A percentile compares a stretch with the other conserved stretches of the same genome.
phyloP scores from a whole-genome alignment of 2,888 invertebrate genomes.

The Lingula anatina region DNA sequence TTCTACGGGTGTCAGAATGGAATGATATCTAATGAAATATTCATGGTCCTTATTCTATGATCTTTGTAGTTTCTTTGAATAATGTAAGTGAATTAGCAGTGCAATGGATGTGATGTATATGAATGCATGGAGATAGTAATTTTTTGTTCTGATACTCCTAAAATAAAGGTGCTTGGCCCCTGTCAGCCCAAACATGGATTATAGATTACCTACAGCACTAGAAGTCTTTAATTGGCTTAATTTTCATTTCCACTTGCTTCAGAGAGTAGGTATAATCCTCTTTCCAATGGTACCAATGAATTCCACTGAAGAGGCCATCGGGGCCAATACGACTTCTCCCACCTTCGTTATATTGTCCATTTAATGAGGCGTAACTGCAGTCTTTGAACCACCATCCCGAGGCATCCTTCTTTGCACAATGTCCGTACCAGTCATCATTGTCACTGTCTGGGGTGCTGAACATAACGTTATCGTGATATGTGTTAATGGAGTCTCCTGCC shows the following conservation, averaged over 20 bases:
- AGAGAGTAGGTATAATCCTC: constrained; percentile 25
- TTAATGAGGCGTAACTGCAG: constrained; percentile 34
- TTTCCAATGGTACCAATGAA: constrained; percentile 37
- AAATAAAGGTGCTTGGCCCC: too few species aligned
- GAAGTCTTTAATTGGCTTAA: constrained; percentile 24
- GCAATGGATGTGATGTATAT: too few species aligned
- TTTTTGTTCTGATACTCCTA: too few species aligned
- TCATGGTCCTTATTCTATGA: too few species aligned
- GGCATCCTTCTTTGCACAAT: constrained; percentile 30
- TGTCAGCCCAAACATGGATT: too few species aligned
- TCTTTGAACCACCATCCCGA: constrained; percentile 42
- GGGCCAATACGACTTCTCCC: constrained; percentile 16
- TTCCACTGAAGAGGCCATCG: constrained; percentile 30
- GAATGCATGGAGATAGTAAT: too few species aligned
- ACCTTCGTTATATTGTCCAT: constrained; percentile 25
- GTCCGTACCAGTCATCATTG: constrained; percentile 61
- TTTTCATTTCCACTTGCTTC: constrained; percentile 29
- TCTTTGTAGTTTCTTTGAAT: too few species aligned
- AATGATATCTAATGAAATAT: too few species aligned
- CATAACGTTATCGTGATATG: constrained; percentile 86
- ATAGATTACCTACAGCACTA: too few species aligned
- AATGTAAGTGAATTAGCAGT: too few species aligned
- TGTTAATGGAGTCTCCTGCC: constrained; percentile 75
- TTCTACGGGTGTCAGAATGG: too few species aligned
- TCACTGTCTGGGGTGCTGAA: constrained; percentile 86